phyloP scores from a whole-genome alignment of 2,797 vertebrate species.

The Cossypha dichroa region DNA sequence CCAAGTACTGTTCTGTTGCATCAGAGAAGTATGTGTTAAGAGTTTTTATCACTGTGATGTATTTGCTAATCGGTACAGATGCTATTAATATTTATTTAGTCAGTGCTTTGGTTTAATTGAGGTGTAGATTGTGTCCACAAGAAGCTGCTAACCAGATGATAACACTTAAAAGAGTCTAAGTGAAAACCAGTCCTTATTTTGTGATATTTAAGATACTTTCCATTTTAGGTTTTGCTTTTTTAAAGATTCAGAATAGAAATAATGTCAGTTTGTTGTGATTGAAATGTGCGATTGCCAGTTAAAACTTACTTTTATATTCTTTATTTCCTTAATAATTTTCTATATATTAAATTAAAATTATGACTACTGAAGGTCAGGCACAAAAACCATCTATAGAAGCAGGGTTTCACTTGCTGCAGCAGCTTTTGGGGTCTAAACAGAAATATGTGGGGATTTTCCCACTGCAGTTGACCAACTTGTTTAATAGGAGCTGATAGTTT shows the following conservation, averaged over 20 bases:
- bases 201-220: background rate
- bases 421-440: background rate
- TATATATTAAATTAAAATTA: background rate
- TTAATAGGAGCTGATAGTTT: background rate
- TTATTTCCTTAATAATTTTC: background rate
- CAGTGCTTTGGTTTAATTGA: background rate
- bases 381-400: background rate
- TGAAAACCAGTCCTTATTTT: background rate
- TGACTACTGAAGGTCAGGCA: background rate
- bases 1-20: slow-evolving; percentile 64
- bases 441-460: rapidly evolving
- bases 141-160: background rate
- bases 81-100: background rate
- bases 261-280: background rate
- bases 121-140: background rate
- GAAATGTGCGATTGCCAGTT: background rate
- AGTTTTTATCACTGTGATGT: background rate
- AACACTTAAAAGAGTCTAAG: background rate
- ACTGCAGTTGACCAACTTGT: background rate
- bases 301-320: background rate
- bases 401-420: background rate
- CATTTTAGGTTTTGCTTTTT: background rate
- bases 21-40: slow-evolving; percentile 62
- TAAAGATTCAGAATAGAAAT: background rate
- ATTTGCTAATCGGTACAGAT: background rate